A percentile compares a stretch with the other conserved stretches of the same genome.
These are phyloP conservation scores for Borostomias antarcticus DNA, from an alignment of 2,797 vertebrate genomes.

Conservation along the genomic window DNA sequence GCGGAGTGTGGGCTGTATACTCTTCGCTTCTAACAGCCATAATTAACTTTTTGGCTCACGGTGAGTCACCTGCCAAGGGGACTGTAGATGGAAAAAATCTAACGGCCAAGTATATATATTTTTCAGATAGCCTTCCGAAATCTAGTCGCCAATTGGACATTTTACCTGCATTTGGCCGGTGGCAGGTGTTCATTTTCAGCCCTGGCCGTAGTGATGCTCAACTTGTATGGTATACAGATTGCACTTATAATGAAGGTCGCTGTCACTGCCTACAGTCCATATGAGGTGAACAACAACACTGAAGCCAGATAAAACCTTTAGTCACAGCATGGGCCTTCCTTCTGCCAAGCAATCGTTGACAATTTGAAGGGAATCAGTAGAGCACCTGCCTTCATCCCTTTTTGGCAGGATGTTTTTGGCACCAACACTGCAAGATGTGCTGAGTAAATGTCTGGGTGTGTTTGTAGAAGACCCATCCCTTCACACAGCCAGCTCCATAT, in stretches of 20 bases:
- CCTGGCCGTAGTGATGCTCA: constrained; percentile 4
- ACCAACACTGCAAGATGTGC: constrained; percentile 22
- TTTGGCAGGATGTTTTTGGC: constrained; percentile 22
- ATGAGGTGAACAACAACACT: neutral
- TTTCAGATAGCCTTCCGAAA: too few relatives aligned
- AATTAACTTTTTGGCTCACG: too few relatives aligned
- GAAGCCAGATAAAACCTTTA: neutral
- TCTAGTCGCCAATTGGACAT: too few relatives aligned
- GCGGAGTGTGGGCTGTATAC: constrained; percentile 1
- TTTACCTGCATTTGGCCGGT: too few relatives aligned
- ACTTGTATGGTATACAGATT: neutral
- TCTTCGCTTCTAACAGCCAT: neutral
- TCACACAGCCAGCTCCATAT: neutral
- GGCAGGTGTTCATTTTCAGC: too few relatives aligned
- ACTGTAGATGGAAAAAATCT: too few relatives aligned
- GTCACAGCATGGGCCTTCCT: neutral
- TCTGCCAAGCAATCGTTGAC: neutral
- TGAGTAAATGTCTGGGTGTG: constrained; percentile 1
- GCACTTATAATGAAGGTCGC: too few relatives aligned
- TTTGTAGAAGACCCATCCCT: constrained; percentile 8
- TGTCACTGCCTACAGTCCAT: neutral
- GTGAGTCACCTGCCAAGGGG: too few relatives aligned
- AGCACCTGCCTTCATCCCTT: constrained; percentile 22
- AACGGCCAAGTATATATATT: too few relatives aligned
- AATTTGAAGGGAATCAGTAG: neutral